A percentile compares a stretch with the other conserved stretches of the same genome.
phyloP scores from a whole-genome alignment of 2,113 vertebrate species.

The Podarcis muralis region DNA sequence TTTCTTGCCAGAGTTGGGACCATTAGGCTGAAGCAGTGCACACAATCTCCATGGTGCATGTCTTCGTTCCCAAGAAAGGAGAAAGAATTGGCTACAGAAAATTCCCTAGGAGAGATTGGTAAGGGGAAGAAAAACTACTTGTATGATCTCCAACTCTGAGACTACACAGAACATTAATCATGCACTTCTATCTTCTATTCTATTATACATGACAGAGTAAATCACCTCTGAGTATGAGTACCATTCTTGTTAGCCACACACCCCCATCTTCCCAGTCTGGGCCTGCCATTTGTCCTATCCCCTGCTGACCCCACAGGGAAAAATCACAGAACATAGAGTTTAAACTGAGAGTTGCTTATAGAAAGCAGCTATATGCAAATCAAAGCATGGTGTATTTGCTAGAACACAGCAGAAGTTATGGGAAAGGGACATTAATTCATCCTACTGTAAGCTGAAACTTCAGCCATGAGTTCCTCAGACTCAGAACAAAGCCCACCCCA shows the following conservation, averaged over 20 bases:
- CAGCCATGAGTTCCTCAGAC: background rate
- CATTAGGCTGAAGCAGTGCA: background rate
- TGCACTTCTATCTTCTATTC: background rate
- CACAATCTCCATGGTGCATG: background rate
- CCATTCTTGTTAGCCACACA: background rate
- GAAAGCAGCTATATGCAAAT: background rate
- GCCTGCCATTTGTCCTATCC: background rate
- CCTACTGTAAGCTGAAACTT: background rate
- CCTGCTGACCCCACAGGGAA: background rate
- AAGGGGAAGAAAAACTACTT: background rate
- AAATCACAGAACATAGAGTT: background rate
- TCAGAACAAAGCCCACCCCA: background rate
- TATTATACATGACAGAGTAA: background rate
- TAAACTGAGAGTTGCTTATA: background rate
- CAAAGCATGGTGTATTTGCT: background rate
- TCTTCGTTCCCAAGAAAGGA: background rate
- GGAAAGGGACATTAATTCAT: background rate
- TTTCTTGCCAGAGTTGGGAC: conserved; percentile 9
- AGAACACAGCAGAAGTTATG: background rate
- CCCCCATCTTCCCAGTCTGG: background rate
- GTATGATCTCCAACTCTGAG: background rate
- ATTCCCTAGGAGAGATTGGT: background rate
- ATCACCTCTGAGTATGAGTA: background rate
- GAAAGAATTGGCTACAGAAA: background rate
- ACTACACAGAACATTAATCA: background rate